phyloP scores from a whole-genome alignment of 1,140 invertebrate genomes.

The Ostrea denselamellosa region DNA sequence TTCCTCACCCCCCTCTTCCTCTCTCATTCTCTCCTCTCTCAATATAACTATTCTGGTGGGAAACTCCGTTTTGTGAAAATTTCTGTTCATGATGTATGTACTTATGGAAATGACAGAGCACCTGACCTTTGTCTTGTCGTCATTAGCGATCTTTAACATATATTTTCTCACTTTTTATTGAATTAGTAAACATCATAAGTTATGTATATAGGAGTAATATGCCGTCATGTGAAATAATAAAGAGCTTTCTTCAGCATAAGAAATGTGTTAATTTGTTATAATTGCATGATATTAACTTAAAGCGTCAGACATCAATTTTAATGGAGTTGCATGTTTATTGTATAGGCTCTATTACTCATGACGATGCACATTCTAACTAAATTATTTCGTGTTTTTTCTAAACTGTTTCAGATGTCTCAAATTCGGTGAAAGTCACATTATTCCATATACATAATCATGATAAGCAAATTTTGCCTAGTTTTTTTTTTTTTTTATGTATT shows the following conservation, averaged over 20 bases:
- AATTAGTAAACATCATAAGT: conserved; percentile 1
- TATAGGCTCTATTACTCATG: neutral
- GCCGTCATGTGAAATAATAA: neutral
- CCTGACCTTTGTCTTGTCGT: conserved; percentile 9
- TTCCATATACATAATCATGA: neutral
- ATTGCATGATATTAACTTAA: neutral
- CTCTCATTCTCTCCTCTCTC: neutral
- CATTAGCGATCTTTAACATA: conserved; percentile 9
- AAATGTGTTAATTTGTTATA: conserved; percentile 20
- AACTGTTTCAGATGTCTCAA: neutral
- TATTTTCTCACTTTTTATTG: conserved; percentile 21
- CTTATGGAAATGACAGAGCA: neutral
- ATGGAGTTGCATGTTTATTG: neutral
- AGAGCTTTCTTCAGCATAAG: conserved; percentile 11
- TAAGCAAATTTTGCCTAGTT: neutral
- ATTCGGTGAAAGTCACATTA: neutral
- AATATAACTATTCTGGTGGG: neutral
- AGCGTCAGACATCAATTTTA: conserved; percentile 14
- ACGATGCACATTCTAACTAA: conserved; percentile 30
- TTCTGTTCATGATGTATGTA: neutral
- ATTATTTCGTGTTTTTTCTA: neutral
- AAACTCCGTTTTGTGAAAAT: neutral
- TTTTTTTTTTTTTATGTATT: neutral
- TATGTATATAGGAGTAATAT: neutral
- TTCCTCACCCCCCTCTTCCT: neutral